Percentiles rank a stretch among this genome's conserved stretches.
phyloP scores from a whole-genome alignment of 1,140 invertebrate genomes.

The Ceratina japonica region DNA sequence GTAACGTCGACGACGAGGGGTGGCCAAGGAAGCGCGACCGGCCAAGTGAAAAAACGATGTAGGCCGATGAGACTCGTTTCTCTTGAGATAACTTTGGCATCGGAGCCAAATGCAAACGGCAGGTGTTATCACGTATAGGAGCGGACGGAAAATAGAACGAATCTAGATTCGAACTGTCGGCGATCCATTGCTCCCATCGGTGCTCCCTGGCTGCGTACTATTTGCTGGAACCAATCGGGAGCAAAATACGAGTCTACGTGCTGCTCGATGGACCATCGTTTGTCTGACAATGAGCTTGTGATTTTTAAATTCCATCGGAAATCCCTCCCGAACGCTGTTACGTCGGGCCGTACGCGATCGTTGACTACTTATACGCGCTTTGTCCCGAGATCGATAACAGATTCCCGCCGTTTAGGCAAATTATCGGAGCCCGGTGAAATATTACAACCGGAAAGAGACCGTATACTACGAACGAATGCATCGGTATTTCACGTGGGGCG shows the following conservation, averaged over 20 bases:
- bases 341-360: conserved; percentile 4
- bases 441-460: not conserved
- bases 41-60: conserved; percentile 42
- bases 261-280: conserved; percentile 24
- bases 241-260: conserved; percentile 36
- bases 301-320: conserved; percentile 45
- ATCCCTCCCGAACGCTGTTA: not conserved
- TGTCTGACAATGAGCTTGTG: conserved; percentile 33
- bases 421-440: not conserved
- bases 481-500: not conserved
- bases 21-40: conserved; percentile 1
- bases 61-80: conserved; percentile 35
- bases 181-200: too few species aligned
- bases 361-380: conserved; percentile 12
- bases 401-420: not conserved
- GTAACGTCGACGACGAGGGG: not conserved
- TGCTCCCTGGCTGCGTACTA: too few species aligned
- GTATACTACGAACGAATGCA: not conserved
- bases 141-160: not conserved
- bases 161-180: conserved; percentile 11
- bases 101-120: conserved; percentile 55
- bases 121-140: conserved; percentile 52
- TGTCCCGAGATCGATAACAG: conserved; percentile 7
- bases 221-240: conserved; percentile 13
- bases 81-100: conserved; percentile 58